Conservation (phyloP, 2,888 invertebrate genomes). For the Apeira syringaria region DNA sequence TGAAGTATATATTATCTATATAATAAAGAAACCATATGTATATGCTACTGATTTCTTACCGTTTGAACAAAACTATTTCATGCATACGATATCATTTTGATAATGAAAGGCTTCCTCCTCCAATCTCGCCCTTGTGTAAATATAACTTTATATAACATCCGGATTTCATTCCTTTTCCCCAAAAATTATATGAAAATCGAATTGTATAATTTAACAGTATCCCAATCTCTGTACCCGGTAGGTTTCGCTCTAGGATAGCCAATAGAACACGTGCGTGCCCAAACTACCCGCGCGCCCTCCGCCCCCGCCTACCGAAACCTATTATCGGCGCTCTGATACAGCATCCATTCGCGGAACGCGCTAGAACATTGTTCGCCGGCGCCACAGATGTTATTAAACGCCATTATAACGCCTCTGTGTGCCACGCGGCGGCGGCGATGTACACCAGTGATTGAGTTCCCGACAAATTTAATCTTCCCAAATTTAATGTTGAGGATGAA, state of each 20-base stretch:
- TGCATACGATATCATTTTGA: too few species aligned
- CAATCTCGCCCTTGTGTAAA: too few species aligned
- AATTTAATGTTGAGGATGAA: too few species aligned
- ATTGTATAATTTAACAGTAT: too few species aligned
- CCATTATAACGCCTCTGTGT: constrained; percentile 15
- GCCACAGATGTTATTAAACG: constrained; percentile 27
- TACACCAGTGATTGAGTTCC: constrained; percentile 1
- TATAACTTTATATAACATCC: too few species aligned
- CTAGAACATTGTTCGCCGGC: constrained; percentile 26
- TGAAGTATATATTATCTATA: too few species aligned
- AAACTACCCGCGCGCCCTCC: constrained; percentile 6
- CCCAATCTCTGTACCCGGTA: not conserved
- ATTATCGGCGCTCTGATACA: constrained; percentile 4
- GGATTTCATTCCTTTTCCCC: too few species aligned
- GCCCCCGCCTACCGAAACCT: constrained; percentile 8
- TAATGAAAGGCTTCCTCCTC: too few species aligned
- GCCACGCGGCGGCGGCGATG: not conserved
- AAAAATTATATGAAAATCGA: too few species aligned
- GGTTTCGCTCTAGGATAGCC: not conserved
- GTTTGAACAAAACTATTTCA: too few species aligned
- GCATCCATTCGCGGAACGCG: constrained; percentile 18
- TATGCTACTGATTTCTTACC: too few species aligned
- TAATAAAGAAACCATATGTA: too few species aligned
- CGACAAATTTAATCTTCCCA: not conserved
- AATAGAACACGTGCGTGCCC: constrained; percentile 7